Percentiles rank a stretch among this genome's conserved stretches.
phyloP scores from a whole-genome alignment of 2,113 vertebrate genomes.

The Laticauda laticaudata region DNA sequence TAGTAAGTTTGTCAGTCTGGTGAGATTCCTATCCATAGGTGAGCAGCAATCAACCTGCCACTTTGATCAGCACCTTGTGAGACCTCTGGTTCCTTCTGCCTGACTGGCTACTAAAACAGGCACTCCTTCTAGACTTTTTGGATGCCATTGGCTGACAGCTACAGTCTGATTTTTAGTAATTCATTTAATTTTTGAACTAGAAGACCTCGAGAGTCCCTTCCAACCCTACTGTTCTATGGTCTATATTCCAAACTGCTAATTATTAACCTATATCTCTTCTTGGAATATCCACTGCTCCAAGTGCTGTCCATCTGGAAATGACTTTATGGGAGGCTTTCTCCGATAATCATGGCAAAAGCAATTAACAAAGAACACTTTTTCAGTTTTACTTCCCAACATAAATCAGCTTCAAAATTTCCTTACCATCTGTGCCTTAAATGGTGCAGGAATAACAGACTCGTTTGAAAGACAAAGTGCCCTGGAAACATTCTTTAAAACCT shows the following conservation, averaged over 20 bases:
- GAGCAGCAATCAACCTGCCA: too few relatives aligned
- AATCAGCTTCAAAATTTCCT: constrained; percentile 41
- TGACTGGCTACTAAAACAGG: too few relatives aligned
- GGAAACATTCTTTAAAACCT: constrained; percentile 70
- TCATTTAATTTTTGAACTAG: not conserved
- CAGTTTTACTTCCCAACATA: not conserved
- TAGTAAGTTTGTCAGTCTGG: too few relatives aligned
- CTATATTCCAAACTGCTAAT: not conserved
- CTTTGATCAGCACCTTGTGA: too few relatives aligned
- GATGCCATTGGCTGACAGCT: not conserved
- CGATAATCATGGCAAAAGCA: not conserved
- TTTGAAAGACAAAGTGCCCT: constrained; percentile 75
- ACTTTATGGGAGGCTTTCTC: not conserved
- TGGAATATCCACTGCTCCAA: accelerated
- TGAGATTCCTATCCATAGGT: too few relatives aligned
- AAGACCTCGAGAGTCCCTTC: too few relatives aligned
- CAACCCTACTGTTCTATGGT: not conserved
- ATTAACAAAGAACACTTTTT: not conserved
- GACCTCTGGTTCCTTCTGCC: too few relatives aligned
- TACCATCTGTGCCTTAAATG: constrained; percentile 75
- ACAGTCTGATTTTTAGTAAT: not conserved
- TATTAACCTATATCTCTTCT: not conserved
- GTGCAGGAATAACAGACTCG: constrained; percentile 72
- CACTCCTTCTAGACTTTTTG: not conserved
- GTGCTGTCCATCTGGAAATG: not conserved